Evolutionary conservation across 1,140 invertebrate genomes (phyloP), one percentile per base, ranked within the genome.

Genomic region (Armadillidium nasatum): DNA sequence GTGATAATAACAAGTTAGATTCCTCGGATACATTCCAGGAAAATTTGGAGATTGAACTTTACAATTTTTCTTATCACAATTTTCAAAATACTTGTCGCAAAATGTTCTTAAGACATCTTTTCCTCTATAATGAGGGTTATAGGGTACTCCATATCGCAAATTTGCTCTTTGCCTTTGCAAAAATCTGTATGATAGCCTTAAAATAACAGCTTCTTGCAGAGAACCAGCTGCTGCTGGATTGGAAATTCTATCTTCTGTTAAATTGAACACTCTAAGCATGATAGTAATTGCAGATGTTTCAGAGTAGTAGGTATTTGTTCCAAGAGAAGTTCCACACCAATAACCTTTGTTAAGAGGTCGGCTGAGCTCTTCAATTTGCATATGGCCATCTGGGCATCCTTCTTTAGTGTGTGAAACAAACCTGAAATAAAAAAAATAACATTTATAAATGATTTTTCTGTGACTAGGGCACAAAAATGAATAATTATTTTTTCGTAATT

Each of bases 1-100:
- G 77, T 89, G 87, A 86, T 93, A 94, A 83, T 91, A 90, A 85
- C 93, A 94, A 74, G 91, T 93, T 72, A 93, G 89, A 84, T 94
- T 94, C 77, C 93, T 86, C 3, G 92, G 92, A 85, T 94, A 94
- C 74, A 94, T 90, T 21, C 93, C 93, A 15, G 92, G 93, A 85
- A 92, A 94, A 86, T 94, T 94, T 1, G 93, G 92, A 22, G 91
- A 92, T 85, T 93, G 92, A 46, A 94, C 89, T 43, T 92, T 89
- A 85, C 93, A 95, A 73, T 89, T 88, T 90, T 92, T 93, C 84
- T 89, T 89, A 86, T 95, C 92, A 85, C 93, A 95, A 84, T 94
- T 91, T 85, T 91, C 93, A 87, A 93, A 94, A 84, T 93, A 93
- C 77, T 93, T 87, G 33, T 93, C 94, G 86, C 94, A 95, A 86